Percentiles rank a stretch among this genome's conserved stretches.
phyloP scores from a whole-genome alignment of 2,113 vertebrate genomes.

The Macaca nemestrina region DNA sequence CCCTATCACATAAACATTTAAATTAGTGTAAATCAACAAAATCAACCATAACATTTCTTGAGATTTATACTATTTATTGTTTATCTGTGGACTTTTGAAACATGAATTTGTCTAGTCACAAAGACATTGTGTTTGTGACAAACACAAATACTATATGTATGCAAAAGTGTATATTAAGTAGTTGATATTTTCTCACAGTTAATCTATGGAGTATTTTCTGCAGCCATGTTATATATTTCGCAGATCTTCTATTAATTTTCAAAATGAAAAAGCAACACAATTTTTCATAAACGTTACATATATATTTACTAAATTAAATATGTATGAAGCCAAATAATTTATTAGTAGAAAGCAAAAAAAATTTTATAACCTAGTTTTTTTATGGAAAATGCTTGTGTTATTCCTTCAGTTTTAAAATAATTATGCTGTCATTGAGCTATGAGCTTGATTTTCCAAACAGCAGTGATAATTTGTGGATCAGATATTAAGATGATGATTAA shows the following conservation, averaged over 20 bases:
- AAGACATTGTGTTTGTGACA: neutral
- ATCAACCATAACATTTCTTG: neutral
- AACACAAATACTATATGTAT: neutral
- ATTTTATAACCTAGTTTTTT: neutral
- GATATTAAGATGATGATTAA: neutral
- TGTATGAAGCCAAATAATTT: neutral
- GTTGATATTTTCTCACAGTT: neutral
- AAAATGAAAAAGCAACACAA: neutral
- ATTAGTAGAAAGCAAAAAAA: neutral
- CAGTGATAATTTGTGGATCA: neutral
- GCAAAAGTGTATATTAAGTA: neutral
- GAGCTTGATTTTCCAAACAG: neutral
- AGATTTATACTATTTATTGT: neutral
- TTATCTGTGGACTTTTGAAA: neutral
- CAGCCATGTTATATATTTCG: neutral
- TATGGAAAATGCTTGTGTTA: neutral
- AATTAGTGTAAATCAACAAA: neutral
- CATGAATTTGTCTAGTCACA: neutral
- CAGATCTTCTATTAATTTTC: neutral
- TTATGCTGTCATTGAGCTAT: neutral
- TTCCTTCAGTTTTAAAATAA: constrained; percentile 1
- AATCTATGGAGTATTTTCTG: neutral
- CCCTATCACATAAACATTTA: neutral
- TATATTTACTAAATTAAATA: constrained; percentile 1
- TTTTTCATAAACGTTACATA: neutral